These are phyloP conservation scores for Lamellibrachia satsuma DNA, from an alignment of 2,888 invertebrate species.

Conservation along the genomic window DNA sequence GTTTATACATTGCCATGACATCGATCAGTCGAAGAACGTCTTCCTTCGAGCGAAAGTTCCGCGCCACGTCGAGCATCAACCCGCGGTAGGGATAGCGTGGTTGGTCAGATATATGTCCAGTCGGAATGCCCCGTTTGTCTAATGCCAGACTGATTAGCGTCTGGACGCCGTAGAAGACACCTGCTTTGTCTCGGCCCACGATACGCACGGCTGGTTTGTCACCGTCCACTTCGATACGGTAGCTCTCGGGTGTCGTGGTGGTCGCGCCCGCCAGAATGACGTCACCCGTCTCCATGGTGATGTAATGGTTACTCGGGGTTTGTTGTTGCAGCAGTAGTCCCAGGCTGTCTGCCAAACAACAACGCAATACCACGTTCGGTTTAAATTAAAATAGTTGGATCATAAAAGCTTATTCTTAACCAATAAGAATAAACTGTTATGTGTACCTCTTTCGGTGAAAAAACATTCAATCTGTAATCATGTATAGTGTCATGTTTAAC, in stretches of 20 bases:
- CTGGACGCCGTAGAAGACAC: no score
- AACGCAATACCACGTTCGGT: not conserved
- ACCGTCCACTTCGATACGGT: no score
- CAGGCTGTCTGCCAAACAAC: not conserved
- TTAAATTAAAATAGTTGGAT: not conserved
- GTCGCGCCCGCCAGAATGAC: not conserved
- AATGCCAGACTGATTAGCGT: slow-evolving; percentile 45
- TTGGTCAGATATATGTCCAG: slow-evolving; percentile 45
- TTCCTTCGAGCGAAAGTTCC: slow-evolving; percentile 53
- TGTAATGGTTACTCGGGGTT: not conserved
- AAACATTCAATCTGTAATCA: no score
- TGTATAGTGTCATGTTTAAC: not conserved
- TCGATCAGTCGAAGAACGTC: slow-evolving; percentile 47
- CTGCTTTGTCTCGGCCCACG: no score
- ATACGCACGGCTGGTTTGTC: no score
- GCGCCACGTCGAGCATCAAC: slow-evolving; percentile 57
- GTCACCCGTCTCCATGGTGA: not conserved
- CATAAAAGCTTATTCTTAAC: no score
- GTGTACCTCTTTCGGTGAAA: no score
- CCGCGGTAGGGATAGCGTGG: slow-evolving; percentile 59
- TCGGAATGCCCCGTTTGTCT: not conserved
- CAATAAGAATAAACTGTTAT: no score
- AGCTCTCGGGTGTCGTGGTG: no score
- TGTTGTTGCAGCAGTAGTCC: not conserved
- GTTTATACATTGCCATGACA: slow-evolving; percentile 59